These are phyloP conservation scores for Capreolus pygargus DNA, from an alignment of 2,113 vertebrate species.

Conservation along the genomic window DNA sequence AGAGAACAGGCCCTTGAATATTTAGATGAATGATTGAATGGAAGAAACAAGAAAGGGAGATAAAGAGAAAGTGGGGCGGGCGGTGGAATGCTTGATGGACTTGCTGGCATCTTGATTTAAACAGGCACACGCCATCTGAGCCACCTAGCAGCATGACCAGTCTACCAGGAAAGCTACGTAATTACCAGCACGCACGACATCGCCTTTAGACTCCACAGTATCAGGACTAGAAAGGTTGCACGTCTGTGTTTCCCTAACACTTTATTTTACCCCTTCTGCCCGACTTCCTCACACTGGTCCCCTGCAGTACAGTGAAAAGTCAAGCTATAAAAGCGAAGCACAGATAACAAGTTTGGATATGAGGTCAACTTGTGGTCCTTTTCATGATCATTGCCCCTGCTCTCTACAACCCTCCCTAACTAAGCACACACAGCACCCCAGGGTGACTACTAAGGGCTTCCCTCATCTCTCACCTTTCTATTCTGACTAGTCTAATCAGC, in stretches of 20 bases:
- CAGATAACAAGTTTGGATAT: background rate
- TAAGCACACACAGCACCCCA: background rate
- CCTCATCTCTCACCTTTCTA: background rate
- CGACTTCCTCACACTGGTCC: background rate
- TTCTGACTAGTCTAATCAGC: background rate
- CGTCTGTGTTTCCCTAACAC: background rate
- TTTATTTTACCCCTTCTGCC: background rate
- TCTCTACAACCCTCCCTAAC: background rate
- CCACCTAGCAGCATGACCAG: fast-evolving
- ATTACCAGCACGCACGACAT: background rate
- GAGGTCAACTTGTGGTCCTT: background rate
- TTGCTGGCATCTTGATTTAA: background rate
- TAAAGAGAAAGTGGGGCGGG: background rate
- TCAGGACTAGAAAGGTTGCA: background rate
- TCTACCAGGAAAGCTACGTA: background rate
- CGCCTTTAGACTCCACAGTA: background rate
- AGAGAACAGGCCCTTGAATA: background rate
- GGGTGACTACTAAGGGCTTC: background rate
- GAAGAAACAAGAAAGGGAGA: background rate
- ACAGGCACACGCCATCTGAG: background rate
- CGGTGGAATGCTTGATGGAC: too few species aligned
- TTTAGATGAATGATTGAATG: background rate
- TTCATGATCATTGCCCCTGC: background rate
- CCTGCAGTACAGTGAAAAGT: background rate
- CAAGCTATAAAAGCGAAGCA: background rate